Conservation (phyloP, 2,113 vertebrate genomes). For the Arizona elegans region DNA sequence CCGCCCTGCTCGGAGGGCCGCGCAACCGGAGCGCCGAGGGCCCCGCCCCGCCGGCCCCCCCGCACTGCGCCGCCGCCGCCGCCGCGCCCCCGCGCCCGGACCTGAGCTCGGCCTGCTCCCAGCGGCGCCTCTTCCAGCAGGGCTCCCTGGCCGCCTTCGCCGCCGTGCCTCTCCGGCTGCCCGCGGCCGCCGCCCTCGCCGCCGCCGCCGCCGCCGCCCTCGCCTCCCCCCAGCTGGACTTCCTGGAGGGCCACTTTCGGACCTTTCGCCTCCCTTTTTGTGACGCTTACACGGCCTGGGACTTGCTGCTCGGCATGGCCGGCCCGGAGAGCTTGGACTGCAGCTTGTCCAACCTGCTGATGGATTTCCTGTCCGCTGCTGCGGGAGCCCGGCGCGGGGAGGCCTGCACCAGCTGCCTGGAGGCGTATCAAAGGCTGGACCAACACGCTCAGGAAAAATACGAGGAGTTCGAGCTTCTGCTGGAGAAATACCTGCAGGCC, state of each 20-base stretch:
- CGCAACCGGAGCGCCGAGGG: slow-evolving; percentile 66
- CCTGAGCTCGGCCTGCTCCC: slow-evolving; percentile 71
- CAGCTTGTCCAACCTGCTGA: slow-evolving; percentile 77
- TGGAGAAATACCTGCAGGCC: slow-evolving; percentile 82
- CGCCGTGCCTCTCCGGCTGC: slow-evolving; percentile 59
- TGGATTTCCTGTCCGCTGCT: slow-evolving; percentile 73
- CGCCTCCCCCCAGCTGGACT: slow-evolving; percentile 72
- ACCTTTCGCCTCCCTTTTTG: slow-evolving; percentile 85
- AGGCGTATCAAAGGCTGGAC: slow-evolving; percentile 82
- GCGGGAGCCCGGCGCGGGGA: slow-evolving; percentile 73
- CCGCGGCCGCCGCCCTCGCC: slow-evolving; percentile 51
- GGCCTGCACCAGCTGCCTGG: slow-evolving; percentile 78
- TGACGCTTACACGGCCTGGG: slow-evolving; percentile 80
- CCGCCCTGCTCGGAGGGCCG: slow-evolving; percentile 45
- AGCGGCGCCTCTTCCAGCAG: slow-evolving; percentile 68
- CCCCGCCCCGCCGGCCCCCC: slow-evolving; percentile 63
- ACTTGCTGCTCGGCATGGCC: slow-evolving; percentile 82
- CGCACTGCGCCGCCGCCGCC: slow-evolving; percentile 46
- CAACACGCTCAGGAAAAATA: slow-evolving; percentile 92
- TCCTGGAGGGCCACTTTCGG: slow-evolving; percentile 80
- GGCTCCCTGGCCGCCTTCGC: slow-evolving; percentile 64
- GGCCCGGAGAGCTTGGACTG: slow-evolving; percentile 82
- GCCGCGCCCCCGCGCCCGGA: slow-evolving; percentile 55
- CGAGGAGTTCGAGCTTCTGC: slow-evolving; percentile 83
- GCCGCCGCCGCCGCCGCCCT: slow-evolving; percentile 56